Evolutionary conservation across 2,797 vertebrate species (phyloP), one percentile per base, ranked within the genome.

Genomic region (Todus mexicanus): DNA sequence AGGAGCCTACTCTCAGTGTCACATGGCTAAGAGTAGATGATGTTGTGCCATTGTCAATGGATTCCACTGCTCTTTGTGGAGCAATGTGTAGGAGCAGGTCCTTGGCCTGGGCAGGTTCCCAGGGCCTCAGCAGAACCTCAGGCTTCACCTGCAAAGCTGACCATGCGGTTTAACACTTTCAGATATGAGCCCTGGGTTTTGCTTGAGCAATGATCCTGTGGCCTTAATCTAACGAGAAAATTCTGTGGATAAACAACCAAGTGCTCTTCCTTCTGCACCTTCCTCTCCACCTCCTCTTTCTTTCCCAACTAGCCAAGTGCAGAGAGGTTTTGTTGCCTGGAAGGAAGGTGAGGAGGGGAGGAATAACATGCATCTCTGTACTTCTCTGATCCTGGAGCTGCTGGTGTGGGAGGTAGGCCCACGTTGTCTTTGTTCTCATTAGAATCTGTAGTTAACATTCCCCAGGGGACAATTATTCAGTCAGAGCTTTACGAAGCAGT

Each of bases 141-240:
- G 51, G 29, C 50, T 83, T 20, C 27, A 26, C 25, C 38, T 61
- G 53, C n/a, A 76, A 68, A 74, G 13, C 26, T 56, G 63, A 6
- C 9, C 18, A 14, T 0, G 0, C 1, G 3, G 20, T 80, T 89
- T 37, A 45, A 33, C 3, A 5, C 15, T 48, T 77, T 31, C 5
- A 61, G 54, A 22, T 42, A 42, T 26, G 20, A 61, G 29, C 12
- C 12, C 4, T 2, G 2, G 10, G 10, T 53, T 89, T 83, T 74
- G 7, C 23, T 69, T 50, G 35, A 38, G 18, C 4, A 2, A 7
- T 22, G 45, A 86, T 64, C 10, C 35, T 35, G 17, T 21, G 37
- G 20, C 9, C 27, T 37, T 74, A 37, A 47, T 56, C n/a, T 89
- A 11, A 20, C 25, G 12, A 25, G 14, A 7, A 25, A n/a, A 64